phyloP scores from a whole-genome alignment of 2,888 invertebrate species.

The Xestia ashworthii region DNA sequence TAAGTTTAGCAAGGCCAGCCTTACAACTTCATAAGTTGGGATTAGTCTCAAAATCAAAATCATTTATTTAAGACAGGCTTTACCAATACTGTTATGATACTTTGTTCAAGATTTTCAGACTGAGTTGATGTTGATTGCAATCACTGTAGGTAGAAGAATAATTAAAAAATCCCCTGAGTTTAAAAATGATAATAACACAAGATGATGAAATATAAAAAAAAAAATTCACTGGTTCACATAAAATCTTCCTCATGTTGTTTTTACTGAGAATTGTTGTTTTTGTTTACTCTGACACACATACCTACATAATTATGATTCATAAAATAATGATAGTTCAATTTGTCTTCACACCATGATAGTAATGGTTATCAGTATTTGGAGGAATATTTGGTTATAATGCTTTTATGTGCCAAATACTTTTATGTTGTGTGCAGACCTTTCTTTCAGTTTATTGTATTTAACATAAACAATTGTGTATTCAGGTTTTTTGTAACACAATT shows the following conservation, averaged over 20 bases:
- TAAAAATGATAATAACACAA: not conserved
- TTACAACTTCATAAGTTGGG: not conserved
- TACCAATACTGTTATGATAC: not conserved
- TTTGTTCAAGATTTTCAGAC: not conserved
- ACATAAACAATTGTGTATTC: not conserved
- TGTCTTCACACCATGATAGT: not conserved
- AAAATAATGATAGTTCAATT: not conserved
- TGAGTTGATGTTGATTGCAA: not conserved
- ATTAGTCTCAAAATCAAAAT: too few relatives aligned
- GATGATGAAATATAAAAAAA: not conserved
- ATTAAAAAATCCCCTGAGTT: not conserved
- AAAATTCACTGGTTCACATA: not conserved
- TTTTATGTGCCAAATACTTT: not conserved
- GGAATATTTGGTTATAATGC: not conserved
- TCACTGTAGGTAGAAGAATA: not conserved
- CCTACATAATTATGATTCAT: not conserved
- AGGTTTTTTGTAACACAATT: not conserved
- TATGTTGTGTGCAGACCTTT: not conserved
- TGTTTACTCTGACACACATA: not conserved
- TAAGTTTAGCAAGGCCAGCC: not conserved
- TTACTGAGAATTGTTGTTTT: slow-evolving; percentile 14
- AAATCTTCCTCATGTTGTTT: not conserved
- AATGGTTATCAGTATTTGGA: not conserved
- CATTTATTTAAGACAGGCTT: not conserved
- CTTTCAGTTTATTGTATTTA: not conserved